A percentile compares a stretch with the other conserved stretches of the same genome.
phyloP scores from a whole-genome alignment of 2,888 invertebrate species.

The Hybos culiciformis region DNA sequence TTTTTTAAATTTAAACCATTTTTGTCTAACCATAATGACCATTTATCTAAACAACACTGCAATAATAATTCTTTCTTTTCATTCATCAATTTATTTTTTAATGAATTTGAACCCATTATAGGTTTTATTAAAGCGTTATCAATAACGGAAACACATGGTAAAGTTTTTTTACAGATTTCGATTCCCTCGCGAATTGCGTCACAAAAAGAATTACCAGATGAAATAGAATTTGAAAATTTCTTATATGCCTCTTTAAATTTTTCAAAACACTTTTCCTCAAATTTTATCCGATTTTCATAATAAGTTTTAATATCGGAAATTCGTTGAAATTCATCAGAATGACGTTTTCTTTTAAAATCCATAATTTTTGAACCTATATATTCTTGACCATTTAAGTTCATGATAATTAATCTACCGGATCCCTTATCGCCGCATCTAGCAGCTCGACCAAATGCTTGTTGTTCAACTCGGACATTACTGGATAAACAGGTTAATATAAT shows the following conservation, averaged over 20 bases:
- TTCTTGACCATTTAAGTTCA: background rate
- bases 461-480: conserved; percentile 27
- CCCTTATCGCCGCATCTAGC: conserved; percentile 29
- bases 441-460: conserved; percentile 31
- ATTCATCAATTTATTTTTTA: background rate
- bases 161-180: background rate
- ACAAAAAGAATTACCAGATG: too few species aligned
- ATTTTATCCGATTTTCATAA: background rate
- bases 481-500: conserved; percentile 31
- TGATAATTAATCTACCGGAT: background rate
- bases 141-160: background rate
- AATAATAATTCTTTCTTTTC: background rate
- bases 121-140: background rate
- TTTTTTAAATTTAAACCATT: background rate
- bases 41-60: conserved; percentile 3
- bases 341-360: background rate
- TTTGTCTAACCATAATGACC: conserved; percentile 5
- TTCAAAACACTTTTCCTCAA: background rate
- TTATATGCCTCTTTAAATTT: background rate
- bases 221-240: background rate
- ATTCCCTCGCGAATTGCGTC: background rate
- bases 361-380: background rate
- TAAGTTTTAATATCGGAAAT: background rate
- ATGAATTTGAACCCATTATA: background rate
- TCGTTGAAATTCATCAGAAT: background rate